Conservation (phyloP, 1,140 invertebrate genomes). For the Agrypnia vestita region DNA sequence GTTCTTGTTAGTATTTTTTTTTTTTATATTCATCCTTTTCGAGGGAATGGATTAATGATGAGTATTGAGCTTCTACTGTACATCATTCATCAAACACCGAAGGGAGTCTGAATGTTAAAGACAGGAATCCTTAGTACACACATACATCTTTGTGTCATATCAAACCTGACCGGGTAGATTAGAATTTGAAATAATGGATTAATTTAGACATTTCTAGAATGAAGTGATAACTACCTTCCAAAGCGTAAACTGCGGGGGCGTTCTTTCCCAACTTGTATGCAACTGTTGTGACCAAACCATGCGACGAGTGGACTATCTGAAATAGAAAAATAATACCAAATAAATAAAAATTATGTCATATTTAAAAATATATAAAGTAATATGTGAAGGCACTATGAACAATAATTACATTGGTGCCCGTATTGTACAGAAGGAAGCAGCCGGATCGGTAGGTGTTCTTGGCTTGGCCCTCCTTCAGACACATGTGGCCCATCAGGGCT, state of each 20-base stretch:
- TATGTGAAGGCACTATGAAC: neutral
- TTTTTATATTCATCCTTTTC: too few species aligned
- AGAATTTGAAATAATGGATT: neutral
- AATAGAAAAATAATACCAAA: conserved; percentile 58
- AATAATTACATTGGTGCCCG: conserved; percentile 81
- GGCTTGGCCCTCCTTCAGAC: conserved; percentile 90
- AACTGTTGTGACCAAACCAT: conserved; percentile 95
- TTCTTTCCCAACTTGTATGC: conserved; percentile 92
- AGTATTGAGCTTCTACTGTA: too few species aligned
- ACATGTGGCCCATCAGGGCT: conserved; percentile 95
- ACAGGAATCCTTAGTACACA: too few species aligned
- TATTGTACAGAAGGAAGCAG: conserved; percentile 97
- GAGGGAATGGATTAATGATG: too few species aligned
- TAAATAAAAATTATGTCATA: too few species aligned
- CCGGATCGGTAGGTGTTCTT: conserved; percentile 98
- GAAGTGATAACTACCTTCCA: conserved; percentile 91
- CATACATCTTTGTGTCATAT: too few species aligned
- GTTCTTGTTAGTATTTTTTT: too few species aligned
- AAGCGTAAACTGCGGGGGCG: conserved; percentile 86
- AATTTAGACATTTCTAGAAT: neutral
- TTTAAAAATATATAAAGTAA: neutral
- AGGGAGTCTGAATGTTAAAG: too few species aligned
- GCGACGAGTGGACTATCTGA: conserved; percentile 85
- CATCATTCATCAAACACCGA: too few species aligned
- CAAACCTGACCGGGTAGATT: too few species aligned